A percentile compares a stretch with the other conserved stretches of the same genome.
Evolutionary conservation across 1,140 invertebrate species (phyloP).

Genomic region (Pseudachorutes palmiensis): DNA sequence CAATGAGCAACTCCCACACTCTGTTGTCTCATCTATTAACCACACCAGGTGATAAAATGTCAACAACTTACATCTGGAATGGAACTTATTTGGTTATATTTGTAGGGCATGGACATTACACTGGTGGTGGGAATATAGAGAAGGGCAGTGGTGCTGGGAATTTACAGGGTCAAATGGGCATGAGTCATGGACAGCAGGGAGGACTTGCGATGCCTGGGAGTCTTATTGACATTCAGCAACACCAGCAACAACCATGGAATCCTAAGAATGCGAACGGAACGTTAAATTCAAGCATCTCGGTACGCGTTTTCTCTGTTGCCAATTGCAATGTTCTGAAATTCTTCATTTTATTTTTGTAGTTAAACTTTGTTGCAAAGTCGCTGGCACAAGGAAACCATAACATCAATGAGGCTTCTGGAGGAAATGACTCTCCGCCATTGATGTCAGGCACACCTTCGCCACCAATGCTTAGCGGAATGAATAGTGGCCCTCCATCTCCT

Average conservation of each 20-base stretch:
- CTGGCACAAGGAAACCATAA: conserved; percentile 21
- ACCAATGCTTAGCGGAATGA: conserved; percentile 35
- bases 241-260: conserved; percentile 41
- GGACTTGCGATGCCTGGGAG: not conserved
- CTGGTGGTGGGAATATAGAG: not conserved
- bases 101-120: conserved; percentile 10
- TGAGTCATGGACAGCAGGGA: not conserved
- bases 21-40: conserved; percentile 27
- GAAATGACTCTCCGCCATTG: conserved; percentile 34
- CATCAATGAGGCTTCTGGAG: conserved; percentile 9
- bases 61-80: too few relatives aligned
- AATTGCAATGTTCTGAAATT: not conserved
- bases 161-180: not conserved
- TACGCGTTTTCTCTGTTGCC: conserved; percentile 14
- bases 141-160: not conserved
- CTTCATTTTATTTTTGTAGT: conserved; percentile 18
- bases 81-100: not conserved
- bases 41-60: not conserved
- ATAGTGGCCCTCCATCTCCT: conserved; percentile 37
- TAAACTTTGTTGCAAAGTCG: conserved; percentile 32
- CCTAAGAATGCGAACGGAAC: conserved; percentile 36
- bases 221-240: conserved; percentile 23
- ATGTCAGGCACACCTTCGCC: conserved; percentile 36
- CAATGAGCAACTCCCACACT: conserved; percentile 23
- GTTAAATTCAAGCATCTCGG: conserved; percentile 32